Evolutionary conservation across 2,888 invertebrate species (phyloP), one percentile per base, ranked within the genome.

Genomic region (Tanytarsus gracilentus): DNA sequence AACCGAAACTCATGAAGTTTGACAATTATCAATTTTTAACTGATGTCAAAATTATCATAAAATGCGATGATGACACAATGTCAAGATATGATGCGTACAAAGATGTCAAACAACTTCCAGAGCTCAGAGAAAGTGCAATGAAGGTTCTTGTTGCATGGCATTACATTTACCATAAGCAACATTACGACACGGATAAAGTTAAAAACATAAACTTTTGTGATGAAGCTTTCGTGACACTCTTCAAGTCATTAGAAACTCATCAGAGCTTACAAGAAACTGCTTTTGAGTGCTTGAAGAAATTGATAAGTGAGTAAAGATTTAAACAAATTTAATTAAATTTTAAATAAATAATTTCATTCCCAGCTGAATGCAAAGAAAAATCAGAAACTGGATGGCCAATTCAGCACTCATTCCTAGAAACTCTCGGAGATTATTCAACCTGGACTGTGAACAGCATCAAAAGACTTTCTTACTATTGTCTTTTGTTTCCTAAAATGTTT

Each of bases 271-370:
- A 96, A 72, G 87, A 94, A 75, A 87, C 90, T 1, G 94, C 93
- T 0, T 96, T 92, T 70, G 87, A 92, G 67, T 96, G 96, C 69
- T 88, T 97, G 86, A 89, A 93, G 69, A 88, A 89, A 68, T 94
- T 92, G 72, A 81, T 89, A 40, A n/a, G n/a, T n/a, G n/a, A n/a
- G n/a, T n/a, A 75, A 78, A 1, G n/a, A n/a, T n/a, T n/a, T n/a
- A n/a, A n/a, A n/a, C n/a, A n/a, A n/a, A n/a, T n/a, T n/a, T n/a
- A n/a, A n/a, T n/a, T n/a, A n/a, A n/a, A n/a, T n/a, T n/a, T n/a
- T n/a, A n/a, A n/a, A n/a, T n/a, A n/a, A n/a, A n/a, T n/a, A n/a
- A n/a, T n/a, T n/a, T n/a, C n/a, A n/a, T n/a, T n/a, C n/a, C n/a
- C n/a, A n/a, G 79, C 84, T 1, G 88, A 89, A 7, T 88, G 87